Evolutionary conservation across 2,113 vertebrate genomes (phyloP), one percentile per base, ranked within the genome.

Genomic region (Machaerirhynchus nigripectus): DNA sequence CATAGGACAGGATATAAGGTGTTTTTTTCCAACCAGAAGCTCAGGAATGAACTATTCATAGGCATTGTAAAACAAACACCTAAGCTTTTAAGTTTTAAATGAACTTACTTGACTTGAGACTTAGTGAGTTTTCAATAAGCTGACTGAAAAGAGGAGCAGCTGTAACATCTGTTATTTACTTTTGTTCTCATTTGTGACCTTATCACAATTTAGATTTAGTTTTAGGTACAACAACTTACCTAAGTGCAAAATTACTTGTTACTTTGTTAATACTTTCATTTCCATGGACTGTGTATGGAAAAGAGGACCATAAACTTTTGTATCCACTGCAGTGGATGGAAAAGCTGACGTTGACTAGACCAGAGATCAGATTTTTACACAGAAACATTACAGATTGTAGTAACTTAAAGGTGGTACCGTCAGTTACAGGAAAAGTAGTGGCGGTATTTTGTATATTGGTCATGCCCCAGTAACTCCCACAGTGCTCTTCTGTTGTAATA

Each of bases 401-500:
- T 79, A 89, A 77, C 57, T 56, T 28, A n/a, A n/a, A 89, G 70
- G 40, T 24, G 7, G 42, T 81, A 35, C 75, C 50, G 61, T 78
- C 1, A 9, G 12, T 70, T 75, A 84, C 46, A 95, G 75, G 63
- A 93, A 95, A 87, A 93, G 53, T 30, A 87, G 19, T 69, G 30
- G 37, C 78, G 63, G 46, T 90, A 67, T 94, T 95, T 96, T 95
- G 71, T 50, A 39, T 80, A 50, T 44, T 93, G 63, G 84, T 91
- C 74, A 74, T 90, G 71, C 61, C 71, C 44, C 82, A 92, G 60
- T 90, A 86, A 85, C n/a, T 93, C 55, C 31, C 52, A 73, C 59
- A 78, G 52, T 68, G 75, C 64, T 93, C n/a, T 53, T 90, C 79
- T 86, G 93, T 92, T 90, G 71, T 91, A 94, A 93, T 61, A 67